Base-by-base conservation (phyloP, 2,888 invertebrate species). In the Noctua janthina region DNA sequence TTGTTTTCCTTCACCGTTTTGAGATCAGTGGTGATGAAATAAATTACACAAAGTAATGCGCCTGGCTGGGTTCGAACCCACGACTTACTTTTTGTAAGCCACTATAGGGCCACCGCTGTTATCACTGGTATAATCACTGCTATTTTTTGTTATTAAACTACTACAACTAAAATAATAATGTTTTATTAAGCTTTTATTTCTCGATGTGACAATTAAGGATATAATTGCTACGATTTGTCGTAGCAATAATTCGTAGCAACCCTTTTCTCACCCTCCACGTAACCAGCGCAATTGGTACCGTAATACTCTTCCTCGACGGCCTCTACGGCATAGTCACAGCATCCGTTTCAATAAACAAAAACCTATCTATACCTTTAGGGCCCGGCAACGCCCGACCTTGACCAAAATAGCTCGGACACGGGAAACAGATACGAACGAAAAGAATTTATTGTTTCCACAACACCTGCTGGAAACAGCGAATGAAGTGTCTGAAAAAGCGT, bases 331-430 rank as follows among this genome's bases (percentile, higher is more conserved):
- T 67, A 64, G 43, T 39, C 56, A 23, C 39, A 66, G 59, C 39
- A 66, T 54, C 67, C 43, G 66, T 64, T 6, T 62, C 46, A 43
- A 54, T 69, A 64, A 29, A 75, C 46, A 67, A 81, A 75, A 15
- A 74, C 74, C 72, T 59, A 43, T 54, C 51, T 15, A 46, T 74
- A 74, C 71, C 78, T 79, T 20, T 64, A 81, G 77, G 84, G 87
- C 83, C 23, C 70, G 74, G 78, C 83, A 81, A 83, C 79, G 70
- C 46, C 69, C 70, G 85, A 78, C 87, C 87, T 87, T 78, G 85
- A 86, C 84, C 20, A 59, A 81, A 89, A 89, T 88, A 88, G 56
- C 51, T 56, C 74, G 74, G 13, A 90, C 84, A 85, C 73, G 74
- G 72, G 77, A 85, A 89, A 78, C 88, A 88, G 87, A 87, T 64